Conservation (phyloP, 1,140 invertebrate species). For the Elysia chlorotica region DNA sequence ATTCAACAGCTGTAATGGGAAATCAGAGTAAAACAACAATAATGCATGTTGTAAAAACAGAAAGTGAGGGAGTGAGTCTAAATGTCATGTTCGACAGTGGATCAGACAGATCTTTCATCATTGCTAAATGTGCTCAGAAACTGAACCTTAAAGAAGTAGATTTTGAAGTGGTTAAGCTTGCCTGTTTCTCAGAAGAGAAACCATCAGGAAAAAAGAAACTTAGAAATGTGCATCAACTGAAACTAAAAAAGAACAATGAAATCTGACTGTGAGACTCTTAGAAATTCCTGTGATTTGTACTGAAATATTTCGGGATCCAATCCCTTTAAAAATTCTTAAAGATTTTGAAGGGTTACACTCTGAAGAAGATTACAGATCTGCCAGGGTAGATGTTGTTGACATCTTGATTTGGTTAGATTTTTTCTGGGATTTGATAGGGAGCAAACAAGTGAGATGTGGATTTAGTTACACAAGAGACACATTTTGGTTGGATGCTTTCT, state of each 20-base stretch:
- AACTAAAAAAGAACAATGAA: not conserved
- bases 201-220: not conserved
- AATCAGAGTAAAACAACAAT: not conserved
- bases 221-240: not conserved
- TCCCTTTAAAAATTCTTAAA: not conserved
- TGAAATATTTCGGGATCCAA: not conserved
- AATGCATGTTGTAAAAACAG: not conserved
- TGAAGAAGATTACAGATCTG: not conserved
- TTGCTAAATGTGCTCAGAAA: not conserved
- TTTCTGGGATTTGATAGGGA: not conserved
- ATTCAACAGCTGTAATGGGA: not conserved
- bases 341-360: not conserved
- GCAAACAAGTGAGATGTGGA: not conserved
- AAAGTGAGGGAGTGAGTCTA: not conserved
- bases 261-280: not conserved
- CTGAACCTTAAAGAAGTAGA: not conserved
- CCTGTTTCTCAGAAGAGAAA: not conserved
- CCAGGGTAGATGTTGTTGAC: not conserved
- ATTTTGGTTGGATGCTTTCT: not conserved
- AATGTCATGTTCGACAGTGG: not conserved
- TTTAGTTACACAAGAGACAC: not conserved
- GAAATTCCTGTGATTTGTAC: not conserved
- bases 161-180: not conserved
- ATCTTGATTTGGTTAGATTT: not conserved
- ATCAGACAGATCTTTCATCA: not conserved